Evolutionary conservation across 2,797 vertebrate genomes (phyloP).

Genomic region (Leptoclinus maculatus): DNA sequence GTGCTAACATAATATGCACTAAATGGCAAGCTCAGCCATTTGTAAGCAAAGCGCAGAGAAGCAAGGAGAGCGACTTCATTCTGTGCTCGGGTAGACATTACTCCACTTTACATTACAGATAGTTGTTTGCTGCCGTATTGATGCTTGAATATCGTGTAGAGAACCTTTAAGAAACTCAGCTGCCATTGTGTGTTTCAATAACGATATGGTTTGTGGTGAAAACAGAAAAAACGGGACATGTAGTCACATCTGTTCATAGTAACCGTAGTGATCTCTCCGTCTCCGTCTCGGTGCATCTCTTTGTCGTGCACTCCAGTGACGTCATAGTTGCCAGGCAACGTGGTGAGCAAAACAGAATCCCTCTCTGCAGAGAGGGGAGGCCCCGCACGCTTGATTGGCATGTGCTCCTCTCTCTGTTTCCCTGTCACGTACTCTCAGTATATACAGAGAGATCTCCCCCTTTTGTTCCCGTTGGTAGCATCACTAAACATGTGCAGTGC

Average conservation of each 20-base stretch:
- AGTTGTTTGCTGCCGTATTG: neutral
- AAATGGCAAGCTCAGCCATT: too few species aligned
- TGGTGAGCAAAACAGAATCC: slow-evolving; percentile 85
- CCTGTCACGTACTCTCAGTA: slow-evolving; percentile 9
- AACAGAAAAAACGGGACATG: neutral
- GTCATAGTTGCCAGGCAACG: slow-evolving; percentile 84
- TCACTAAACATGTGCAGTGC: slow-evolving; percentile 28
- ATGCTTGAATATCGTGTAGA: neutral
- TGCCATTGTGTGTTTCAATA: neutral
- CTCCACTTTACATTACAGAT: neutral
- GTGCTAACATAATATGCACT: too few species aligned
- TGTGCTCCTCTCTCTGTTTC: slow-evolving; percentile 33
- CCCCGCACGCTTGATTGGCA: slow-evolving; percentile 69
- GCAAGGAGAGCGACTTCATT: neutral
- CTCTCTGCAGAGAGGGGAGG: slow-evolving; percentile 78
- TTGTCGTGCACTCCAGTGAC: slow-evolving; percentile 72
- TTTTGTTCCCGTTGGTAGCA: slow-evolving; percentile 28
- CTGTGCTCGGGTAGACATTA: neutral
- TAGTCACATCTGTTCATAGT: slow-evolving; percentile 31
- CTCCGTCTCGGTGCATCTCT: slow-evolving; percentile 59
- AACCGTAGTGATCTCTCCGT: slow-evolving; percentile 4
- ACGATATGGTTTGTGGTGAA: neutral
- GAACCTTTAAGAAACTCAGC: neutral
- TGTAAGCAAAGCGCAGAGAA: too few species aligned
- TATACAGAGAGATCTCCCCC: slow-evolving; percentile 23